Conservation (phyloP, 1,140 invertebrate species). For the Bombus confusus region DNA sequence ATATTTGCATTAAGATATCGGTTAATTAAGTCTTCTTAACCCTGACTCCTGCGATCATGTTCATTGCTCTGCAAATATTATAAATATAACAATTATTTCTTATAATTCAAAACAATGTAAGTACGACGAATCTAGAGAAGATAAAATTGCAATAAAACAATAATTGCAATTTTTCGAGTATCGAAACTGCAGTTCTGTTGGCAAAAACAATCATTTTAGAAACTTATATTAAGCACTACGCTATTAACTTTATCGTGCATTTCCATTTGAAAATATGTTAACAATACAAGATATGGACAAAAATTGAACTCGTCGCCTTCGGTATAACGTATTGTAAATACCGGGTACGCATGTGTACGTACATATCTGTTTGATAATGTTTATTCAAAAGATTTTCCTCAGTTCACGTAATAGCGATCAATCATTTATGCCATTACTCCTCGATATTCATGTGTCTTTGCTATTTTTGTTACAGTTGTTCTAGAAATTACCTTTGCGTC, state of each 20-base stretch:
- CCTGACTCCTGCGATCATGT: neutral
- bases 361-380: neutral
- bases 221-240: neutral
- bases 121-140: neutral
- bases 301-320: too few relatives aligned
- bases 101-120: neutral
- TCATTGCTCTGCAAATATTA: neutral
- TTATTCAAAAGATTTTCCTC: neutral
- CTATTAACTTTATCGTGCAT: neutral
- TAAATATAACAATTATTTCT: neutral
- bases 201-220: neutral
- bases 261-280: too few relatives aligned
- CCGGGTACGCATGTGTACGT: too few relatives aligned
- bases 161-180: too few relatives aligned
- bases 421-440: too few relatives aligned
- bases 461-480: neutral
- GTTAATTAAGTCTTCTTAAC: conserved; percentile 17
- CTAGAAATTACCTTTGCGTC: neutral
- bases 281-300: neutral
- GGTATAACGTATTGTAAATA: too few relatives aligned
- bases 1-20: neutral
- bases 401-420: neutral
- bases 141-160: neutral
- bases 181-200: too few relatives aligned
- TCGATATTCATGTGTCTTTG: neutral